Evolutionary conservation across 2,888 invertebrate genomes (phyloP).

Genomic region (Eupithecia exiguata): DNA sequence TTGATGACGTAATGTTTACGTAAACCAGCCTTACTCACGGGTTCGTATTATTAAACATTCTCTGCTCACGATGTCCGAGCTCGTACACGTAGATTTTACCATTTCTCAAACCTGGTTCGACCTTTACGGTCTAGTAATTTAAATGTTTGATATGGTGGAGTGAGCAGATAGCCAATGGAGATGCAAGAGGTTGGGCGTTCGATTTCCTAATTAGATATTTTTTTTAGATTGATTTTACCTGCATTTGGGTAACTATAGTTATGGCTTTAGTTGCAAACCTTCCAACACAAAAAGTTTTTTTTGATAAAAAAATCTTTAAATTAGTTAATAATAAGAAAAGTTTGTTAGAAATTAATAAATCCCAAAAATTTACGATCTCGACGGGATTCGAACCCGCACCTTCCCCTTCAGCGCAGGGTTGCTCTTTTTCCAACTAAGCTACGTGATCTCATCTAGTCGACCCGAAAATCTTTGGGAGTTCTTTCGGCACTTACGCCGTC

Average conservation of each 20-base stretch:
- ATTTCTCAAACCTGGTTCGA: neutral
- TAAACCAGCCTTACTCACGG: conserved; percentile 49
- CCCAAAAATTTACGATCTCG: no score
- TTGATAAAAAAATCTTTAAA: neutral
- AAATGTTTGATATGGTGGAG: neutral
- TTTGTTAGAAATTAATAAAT: no score
- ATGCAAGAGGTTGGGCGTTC: neutral
- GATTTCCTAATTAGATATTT: neutral
- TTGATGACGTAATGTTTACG: conserved; percentile 70
- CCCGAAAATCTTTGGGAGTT: no score
- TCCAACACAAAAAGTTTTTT: neutral
- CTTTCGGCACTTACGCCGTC: no score
- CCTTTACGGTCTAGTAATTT: neutral
- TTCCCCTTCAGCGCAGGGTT: no score
- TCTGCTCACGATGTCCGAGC: conserved; percentile 10
- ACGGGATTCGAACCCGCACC: no score
- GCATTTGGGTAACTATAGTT: no score
- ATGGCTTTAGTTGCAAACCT: no score
- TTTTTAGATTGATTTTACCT: no score
- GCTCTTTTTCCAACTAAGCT: no score
- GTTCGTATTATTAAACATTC: no score
- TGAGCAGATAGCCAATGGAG: neutral
- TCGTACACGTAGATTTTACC: conserved; percentile 1
- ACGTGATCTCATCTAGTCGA: no score
- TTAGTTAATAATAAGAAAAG: neutral